Evolutionary conservation across 1,140 invertebrate genomes (phyloP).

Genomic region (Hycleus phaleratus): DNA sequence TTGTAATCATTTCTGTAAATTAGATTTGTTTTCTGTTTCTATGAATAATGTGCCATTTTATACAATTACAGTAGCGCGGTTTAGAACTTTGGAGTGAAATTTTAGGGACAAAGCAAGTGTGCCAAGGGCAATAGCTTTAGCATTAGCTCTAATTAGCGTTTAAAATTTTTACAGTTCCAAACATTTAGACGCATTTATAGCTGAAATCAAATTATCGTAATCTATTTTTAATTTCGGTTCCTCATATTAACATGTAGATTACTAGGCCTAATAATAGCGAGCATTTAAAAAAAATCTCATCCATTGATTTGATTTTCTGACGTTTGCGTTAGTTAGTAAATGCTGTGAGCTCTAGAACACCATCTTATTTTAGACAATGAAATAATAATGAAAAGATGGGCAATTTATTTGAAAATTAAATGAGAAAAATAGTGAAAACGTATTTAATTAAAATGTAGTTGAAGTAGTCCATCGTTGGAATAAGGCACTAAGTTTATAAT

Average conservation of each 20-base stretch:
- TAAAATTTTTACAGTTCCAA: not conserved
- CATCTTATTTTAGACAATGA: conserved; percentile 21
- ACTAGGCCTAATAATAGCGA: conserved; percentile 8
- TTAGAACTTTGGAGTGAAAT: not conserved
- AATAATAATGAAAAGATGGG: conserved; percentile 14
- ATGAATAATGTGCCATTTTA: not conserved
- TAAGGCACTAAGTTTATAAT: conserved; percentile 29
- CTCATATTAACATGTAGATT: too few species aligned
- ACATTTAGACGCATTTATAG: not conserved
- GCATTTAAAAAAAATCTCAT: not conserved
- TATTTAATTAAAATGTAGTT: not conserved
- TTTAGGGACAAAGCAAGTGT: conserved; percentile 2
- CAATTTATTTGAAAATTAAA: not conserved
- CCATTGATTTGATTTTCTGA: not conserved
- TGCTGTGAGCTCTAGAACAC: conserved; percentile 30
- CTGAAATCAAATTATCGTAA: not conserved
- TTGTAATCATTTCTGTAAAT: not conserved
- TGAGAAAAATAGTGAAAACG: not conserved
- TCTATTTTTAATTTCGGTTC: not conserved
- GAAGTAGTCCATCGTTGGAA: conserved; percentile 17
- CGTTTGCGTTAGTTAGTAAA: conserved; percentile 12
- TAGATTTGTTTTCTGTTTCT: too few species aligned
- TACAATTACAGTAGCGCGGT: not conserved
- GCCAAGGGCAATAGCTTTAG: conserved; percentile 28
- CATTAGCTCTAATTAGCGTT: conserved; percentile 14